phyloP scores from a whole-genome alignment of 1,140 invertebrate species.

The Homalodisca vitripennis region DNA sequence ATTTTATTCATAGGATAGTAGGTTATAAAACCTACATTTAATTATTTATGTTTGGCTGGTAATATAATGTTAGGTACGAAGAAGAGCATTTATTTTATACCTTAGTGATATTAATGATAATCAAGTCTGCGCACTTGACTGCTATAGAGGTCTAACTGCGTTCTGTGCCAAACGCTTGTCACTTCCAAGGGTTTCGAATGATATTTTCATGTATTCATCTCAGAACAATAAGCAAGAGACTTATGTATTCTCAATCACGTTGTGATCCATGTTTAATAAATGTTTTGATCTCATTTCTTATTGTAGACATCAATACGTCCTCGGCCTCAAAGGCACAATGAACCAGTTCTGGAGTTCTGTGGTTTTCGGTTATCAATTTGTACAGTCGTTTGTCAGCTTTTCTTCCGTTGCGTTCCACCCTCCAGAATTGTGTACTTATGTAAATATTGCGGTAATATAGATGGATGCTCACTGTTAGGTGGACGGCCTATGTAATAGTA shows the following conservation, averaged over 20 bases:
- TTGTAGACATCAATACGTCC: constrained; percentile 35
- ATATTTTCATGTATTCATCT: constrained; percentile 29
- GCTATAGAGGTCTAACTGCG: not conserved
- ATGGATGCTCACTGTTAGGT: constrained; percentile 18
- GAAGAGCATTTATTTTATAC: not conserved
- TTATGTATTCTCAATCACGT: constrained; percentile 33
- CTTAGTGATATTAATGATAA: not conserved
- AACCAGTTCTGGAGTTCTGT: constrained; percentile 17
- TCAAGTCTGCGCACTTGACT: not conserved
- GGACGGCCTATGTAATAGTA: constrained; percentile 33
- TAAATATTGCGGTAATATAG: constrained; percentile 32
- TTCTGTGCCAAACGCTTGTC: constrained; percentile 5
- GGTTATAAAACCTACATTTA: too few relatives aligned
- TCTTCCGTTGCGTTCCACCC: constrained; percentile 7
- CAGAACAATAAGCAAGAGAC: constrained; percentile 25
- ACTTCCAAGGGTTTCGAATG: constrained; percentile 28
- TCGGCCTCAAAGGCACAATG: constrained; percentile 27
- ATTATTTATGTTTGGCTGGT: not conserved
- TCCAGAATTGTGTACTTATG: constrained; percentile 32
- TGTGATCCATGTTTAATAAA: constrained; percentile 36
- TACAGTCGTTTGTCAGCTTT: constrained; percentile 1
- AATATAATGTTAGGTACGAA: not conserved
- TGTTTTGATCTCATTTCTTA: constrained; percentile 38
- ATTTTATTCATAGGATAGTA: too few relatives aligned
- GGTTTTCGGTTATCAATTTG: constrained; percentile 20